Evolutionary conservation across 53 echinoderm and acorn worm genomes (phyloP).

Genomic region (Patiria pectinifera): DNA sequence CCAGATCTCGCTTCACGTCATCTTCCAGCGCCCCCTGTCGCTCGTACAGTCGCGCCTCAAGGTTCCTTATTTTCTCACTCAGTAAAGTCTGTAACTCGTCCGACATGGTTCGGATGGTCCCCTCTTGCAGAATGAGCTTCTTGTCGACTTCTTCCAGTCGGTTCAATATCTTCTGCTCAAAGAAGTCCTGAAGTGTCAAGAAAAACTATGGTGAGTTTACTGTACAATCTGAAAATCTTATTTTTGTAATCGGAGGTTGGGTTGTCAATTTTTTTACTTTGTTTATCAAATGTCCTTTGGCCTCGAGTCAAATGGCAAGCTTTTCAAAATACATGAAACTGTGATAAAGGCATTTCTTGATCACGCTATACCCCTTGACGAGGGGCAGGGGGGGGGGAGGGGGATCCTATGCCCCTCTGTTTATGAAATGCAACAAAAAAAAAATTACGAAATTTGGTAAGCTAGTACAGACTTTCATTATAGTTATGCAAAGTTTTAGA

Average conservation of each 20-base stretch:
- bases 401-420: too few species aligned
- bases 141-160: slow-evolving; percentile 56
- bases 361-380: too few species aligned
- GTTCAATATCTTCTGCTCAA: slow-evolving; percentile 46
- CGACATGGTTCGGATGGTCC: slow-evolving; percentile 27
- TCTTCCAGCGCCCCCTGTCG: not conserved
- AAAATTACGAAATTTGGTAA: too few species aligned
- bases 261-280: not conserved
- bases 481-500: too few species aligned
- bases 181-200: slow-evolving; percentile 5
- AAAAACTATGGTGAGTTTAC: not conserved
- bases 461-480: too few species aligned
- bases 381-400: too few species aligned
- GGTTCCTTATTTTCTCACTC: not conserved
- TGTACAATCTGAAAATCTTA: not conserved
- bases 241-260: not conserved
- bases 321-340: not conserved
- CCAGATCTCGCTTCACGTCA: slow-evolving; percentile 18
- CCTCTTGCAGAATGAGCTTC: slow-evolving; percentile 17
- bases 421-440: not conserved
- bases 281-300: not conserved
- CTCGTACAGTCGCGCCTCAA: slow-evolving; percentile 18
- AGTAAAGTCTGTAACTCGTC: slow-evolving; percentile 36
- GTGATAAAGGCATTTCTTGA: not conserved
- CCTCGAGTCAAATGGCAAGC: not conserved